phyloP scores from a whole-genome alignment of 92 coral and sea anemone species.

The Parazoanthus darwini region DNA sequence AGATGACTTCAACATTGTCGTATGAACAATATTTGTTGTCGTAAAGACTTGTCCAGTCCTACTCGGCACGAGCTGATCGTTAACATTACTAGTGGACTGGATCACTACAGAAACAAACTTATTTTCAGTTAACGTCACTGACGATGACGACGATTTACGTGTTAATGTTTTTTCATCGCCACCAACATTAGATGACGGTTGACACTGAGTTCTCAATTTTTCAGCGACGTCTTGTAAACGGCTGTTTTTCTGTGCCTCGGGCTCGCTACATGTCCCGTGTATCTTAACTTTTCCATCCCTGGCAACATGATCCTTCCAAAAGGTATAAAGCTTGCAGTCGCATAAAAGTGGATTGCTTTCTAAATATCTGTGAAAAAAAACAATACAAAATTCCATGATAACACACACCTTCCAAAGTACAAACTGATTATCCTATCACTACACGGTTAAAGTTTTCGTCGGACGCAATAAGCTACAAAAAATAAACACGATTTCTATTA shows the following conservation, averaged over 20 bases:
- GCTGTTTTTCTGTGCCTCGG: not conserved
- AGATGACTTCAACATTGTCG: not conserved
- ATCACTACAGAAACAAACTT: no score
- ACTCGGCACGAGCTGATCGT: no score
- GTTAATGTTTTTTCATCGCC: not conserved
- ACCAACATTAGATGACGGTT: conserved; percentile 7
- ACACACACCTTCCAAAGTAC: not conserved
- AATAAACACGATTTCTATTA: not conserved
- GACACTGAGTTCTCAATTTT: conserved; percentile 10
- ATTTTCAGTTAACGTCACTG: conserved; percentile 4
- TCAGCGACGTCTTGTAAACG: conserved; percentile 7
- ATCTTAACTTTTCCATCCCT: conserved; percentile 6
- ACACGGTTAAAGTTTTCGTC: not conserved
- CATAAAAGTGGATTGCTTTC: conserved; percentile 30
- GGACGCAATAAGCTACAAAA: no score
- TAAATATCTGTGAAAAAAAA: conserved; percentile 21
- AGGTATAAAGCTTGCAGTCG: conserved; percentile 20
- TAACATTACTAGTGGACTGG: no score
- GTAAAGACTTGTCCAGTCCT: not conserved
- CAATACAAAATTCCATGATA: no score
- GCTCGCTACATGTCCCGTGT: not conserved
- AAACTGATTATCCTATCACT: not conserved
- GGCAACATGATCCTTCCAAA: conserved; percentile 16
- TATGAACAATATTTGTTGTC: not conserved
- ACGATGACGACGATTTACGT: not conserved